phyloP scores from a whole-genome alignment of 1,140 invertebrate genomes.

The Bombus turneri region DNA sequence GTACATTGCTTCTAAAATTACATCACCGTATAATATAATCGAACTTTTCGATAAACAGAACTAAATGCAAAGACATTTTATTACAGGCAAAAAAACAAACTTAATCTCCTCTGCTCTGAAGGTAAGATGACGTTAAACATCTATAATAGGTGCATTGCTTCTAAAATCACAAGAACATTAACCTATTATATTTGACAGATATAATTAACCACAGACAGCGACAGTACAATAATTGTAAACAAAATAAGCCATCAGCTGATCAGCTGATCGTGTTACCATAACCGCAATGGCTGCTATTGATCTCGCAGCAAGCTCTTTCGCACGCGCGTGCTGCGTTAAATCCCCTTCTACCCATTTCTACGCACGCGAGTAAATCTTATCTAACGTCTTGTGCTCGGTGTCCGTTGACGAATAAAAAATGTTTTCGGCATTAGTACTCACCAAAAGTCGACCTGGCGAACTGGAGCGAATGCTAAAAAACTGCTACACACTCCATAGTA shows the following conservation, averaged over 20 bases:
- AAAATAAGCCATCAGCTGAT: slow-evolving; percentile 54
- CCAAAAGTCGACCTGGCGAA: slow-evolving; percentile 66
- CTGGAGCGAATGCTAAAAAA: slow-evolving; percentile 79
- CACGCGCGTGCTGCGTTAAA: slow-evolving; percentile 47
- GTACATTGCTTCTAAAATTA: too few relatives aligned
- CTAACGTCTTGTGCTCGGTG: not conserved
- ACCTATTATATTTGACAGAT: not conserved
- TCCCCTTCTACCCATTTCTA: slow-evolving; percentile 30
- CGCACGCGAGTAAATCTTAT: slow-evolving; percentile 21
- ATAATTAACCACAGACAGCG: not conserved
- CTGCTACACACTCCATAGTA: slow-evolving; percentile 72
- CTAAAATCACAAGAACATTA: too few relatives aligned
- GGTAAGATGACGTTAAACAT: not conserved
- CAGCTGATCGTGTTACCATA: slow-evolving; percentile 61
- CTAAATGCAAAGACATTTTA: not conserved
- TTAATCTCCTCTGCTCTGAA: not conserved
- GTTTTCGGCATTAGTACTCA: slow-evolving; percentile 57
- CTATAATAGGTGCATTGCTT: not conserved
- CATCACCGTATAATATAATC: not conserved
- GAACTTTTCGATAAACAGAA: not conserved
- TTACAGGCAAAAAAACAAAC: not conserved
- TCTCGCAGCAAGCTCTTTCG: slow-evolving; percentile 50
- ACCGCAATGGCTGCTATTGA: slow-evolving; percentile 71
- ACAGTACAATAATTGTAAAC: slow-evolving; percentile 33
- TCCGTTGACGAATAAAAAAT: not conserved